Evolutionary conservation across 37 sponge, comb jelly and placozoan species (phyloP).

Genomic region (Spongilla lacustris): DNA sequence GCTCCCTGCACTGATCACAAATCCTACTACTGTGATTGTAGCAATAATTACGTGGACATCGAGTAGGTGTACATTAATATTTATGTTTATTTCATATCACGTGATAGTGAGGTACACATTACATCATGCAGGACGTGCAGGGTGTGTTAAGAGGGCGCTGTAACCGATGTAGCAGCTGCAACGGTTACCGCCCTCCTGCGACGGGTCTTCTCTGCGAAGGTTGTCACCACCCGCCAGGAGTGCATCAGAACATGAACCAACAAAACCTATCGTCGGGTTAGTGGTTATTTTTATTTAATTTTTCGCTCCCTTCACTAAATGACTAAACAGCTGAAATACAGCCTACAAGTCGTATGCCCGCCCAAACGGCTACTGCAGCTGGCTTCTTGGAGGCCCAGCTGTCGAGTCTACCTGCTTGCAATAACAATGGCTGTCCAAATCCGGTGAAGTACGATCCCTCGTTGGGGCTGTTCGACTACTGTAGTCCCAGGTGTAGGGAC

Average conservation of each 20-base stretch:
- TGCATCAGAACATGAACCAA: neutral
- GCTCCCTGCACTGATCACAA: no score
- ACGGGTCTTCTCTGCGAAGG: conserved; percentile 7
- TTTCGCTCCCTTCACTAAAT: no score
- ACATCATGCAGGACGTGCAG: conserved; percentile 21
- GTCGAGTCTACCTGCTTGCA: neutral
- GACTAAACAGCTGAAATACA: no score
- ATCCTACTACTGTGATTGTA: no score
- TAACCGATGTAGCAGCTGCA: conserved; percentile 6
- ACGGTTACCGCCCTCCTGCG: conserved; percentile 4
- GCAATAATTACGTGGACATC: no score
- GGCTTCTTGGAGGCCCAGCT: neutral
- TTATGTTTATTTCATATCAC: no score
- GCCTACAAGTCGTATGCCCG: no score
- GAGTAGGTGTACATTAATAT: no score
- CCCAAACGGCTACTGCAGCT: no score
- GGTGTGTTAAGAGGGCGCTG: conserved; percentile 23
- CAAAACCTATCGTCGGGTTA: neutral
- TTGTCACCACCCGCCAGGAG: conserved; percentile 24
- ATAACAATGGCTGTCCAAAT: neutral
- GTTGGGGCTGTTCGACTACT: conserved; percentile 26
- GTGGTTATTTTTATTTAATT: no score
- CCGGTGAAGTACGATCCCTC: conserved; percentile 1
- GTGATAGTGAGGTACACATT: no score
- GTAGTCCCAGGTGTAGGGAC: conserved; percentile 31